These are phyloP conservation scores for Gymnorhina tibicen DNA, from an alignment of 2,113 vertebrate genomes.

Conservation along the genomic window DNA sequence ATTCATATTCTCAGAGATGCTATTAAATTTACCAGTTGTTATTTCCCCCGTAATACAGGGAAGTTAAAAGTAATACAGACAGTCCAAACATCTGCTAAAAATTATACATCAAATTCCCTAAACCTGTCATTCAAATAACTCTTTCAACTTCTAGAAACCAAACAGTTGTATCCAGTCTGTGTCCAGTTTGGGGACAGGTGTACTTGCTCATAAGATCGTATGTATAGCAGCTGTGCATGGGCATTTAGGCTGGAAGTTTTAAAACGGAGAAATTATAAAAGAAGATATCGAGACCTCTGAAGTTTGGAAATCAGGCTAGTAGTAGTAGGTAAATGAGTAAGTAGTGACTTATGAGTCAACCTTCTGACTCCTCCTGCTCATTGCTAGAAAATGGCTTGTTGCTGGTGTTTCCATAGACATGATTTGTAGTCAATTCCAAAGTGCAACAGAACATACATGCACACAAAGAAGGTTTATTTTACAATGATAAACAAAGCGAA, in stretches of 20 bases:
- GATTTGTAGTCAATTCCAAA: not conserved
- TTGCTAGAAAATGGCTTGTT: not conserved
- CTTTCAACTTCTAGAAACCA: not conserved
- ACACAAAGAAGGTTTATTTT: not conserved
- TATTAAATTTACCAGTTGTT: not conserved
- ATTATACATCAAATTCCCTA: not conserved
- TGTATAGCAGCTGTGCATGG: not conserved
- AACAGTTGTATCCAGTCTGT: not conserved
- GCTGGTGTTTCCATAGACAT: not conserved
- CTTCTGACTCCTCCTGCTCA: not conserved
- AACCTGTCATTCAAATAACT: not conserved
- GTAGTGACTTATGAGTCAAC: not conserved
- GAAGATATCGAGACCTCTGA: not conserved
- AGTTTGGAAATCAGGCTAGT: not conserved
- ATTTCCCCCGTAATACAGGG: not conserved
- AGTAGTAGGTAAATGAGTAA: not conserved
- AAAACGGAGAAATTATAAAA: not conserved
- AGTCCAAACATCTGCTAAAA: not conserved
- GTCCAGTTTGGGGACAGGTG: rapidly evolving
- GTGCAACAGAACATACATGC: not conserved
- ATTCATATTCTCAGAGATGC: not conserved
- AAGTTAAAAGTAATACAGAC: not conserved
- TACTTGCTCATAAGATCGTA: not conserved
- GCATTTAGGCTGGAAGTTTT: not conserved
- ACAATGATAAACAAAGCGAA: not conserved